Evolutionary conservation across 1,140 invertebrate species (phyloP).

Genomic region (roundworm (Caenorhabditis elegans)): DNA sequence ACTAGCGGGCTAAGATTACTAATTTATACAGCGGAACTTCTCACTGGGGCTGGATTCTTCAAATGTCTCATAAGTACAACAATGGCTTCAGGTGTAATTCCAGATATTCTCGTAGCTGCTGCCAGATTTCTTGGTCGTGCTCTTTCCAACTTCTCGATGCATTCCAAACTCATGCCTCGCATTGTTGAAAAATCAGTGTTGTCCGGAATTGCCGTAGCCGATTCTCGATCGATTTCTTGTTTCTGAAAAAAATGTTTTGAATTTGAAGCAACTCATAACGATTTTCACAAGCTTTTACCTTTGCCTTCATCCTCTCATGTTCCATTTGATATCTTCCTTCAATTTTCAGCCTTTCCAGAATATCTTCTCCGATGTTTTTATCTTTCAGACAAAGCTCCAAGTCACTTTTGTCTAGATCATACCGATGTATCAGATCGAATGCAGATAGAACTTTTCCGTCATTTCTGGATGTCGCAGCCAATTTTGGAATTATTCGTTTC

Average conservation of each 20-base stretch:
- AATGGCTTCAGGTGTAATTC: conserved; percentile 58
- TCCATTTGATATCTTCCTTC: conserved; percentile 48
- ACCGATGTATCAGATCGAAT: conserved; percentile 38
- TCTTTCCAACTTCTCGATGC: conserved; percentile 52
- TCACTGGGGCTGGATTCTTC: not conserved
- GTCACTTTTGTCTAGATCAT: conserved; percentile 26
- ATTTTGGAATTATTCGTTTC: conserved; percentile 20
- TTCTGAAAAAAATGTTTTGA: conserved; percentile 43
- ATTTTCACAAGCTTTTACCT: not conserved
- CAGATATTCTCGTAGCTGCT: conserved; percentile 55
- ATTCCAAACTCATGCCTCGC: conserved; percentile 48
- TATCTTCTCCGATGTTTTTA: not conserved
- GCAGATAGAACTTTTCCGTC: conserved; percentile 13
- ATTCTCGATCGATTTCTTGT: conserved; percentile 51
- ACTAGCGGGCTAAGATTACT: not conserved
- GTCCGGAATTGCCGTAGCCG: conserved; percentile 47
- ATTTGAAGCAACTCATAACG: not conserved
- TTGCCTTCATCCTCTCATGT: conserved; percentile 44
- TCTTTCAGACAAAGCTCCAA: not conserved
- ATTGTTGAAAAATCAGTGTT: conserved; percentile 52
- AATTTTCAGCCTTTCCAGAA: conserved; percentile 35
- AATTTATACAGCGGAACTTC: not conserved
- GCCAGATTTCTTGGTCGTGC: conserved; percentile 52
- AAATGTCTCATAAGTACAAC: conserved; percentile 51
- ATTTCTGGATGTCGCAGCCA: not conserved